phyloP scores from a whole-genome alignment of 2,113 vertebrate species.

The Aphelocoma coerulescens region DNA sequence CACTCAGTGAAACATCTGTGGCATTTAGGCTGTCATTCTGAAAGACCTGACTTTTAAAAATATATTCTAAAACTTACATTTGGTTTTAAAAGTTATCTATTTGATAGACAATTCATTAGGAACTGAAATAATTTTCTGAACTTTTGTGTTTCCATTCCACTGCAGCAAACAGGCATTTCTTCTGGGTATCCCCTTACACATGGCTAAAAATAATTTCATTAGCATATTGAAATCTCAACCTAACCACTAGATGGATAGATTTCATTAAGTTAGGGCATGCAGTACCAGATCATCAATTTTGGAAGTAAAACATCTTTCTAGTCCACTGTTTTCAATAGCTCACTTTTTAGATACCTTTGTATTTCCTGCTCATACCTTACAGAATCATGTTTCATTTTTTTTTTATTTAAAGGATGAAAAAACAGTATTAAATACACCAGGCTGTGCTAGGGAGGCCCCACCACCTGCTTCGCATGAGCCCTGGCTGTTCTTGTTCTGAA shows the following conservation, averaged over 20 bases:
- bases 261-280: not conserved
- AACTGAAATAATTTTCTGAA: not conserved
- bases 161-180: slow-evolving; percentile 6
- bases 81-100: not conserved
- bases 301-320: not conserved
- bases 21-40: not conserved
- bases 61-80: not conserved
- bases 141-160: not conserved
- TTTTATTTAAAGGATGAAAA: not conserved
- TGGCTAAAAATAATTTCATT: not conserved
- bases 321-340: not conserved
- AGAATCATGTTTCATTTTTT: not conserved
- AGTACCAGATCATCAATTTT: not conserved
- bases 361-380: not conserved
- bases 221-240: not conserved
- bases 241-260: not conserved
- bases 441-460: not conserved
- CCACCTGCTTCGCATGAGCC: not conserved
- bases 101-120: not conserved
- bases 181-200: not conserved
- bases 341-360: not conserved
- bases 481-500: not conserved
- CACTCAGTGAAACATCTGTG: not conserved
- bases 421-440: not conserved
- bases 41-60: not conserved